Conservation (phyloP, 2,888 invertebrate genomes). For the Pristionchus fissidentatus region DNA sequence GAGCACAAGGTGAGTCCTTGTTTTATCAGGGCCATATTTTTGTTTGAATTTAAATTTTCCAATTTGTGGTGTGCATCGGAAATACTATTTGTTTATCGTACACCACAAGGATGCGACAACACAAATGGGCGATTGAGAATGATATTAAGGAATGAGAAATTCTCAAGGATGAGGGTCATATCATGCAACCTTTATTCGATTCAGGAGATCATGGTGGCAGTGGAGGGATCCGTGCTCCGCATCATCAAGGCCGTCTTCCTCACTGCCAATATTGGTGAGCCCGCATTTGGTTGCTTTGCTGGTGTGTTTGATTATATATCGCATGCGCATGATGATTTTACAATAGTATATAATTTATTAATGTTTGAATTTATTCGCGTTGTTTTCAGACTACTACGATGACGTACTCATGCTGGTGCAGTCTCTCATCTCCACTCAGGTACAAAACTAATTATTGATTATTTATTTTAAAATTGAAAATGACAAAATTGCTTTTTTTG, state of each 20-base stretch:
- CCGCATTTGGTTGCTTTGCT: neutral
- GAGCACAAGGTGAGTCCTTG: conserved; percentile 54
- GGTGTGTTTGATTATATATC: too few relatives aligned
- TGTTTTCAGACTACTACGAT: conserved; percentile 91
- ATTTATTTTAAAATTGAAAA: conserved; percentile 92
- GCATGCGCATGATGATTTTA: neutral
- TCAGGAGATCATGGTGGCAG: conserved; percentile 85
- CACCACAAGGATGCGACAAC: too few relatives aligned
- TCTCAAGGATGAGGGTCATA: neutral
- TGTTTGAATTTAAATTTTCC: too few relatives aligned
- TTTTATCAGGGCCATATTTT: too few relatives aligned
- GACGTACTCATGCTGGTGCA: conserved; percentile 93
- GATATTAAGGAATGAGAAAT: too few relatives aligned
- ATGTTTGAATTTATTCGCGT: neutral
- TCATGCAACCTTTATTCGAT: neutral
- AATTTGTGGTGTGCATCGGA: too few relatives aligned
- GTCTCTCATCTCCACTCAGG: conserved; percentile 88
- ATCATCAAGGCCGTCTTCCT: conserved; percentile 82
- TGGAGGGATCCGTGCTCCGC: conserved; percentile 92
- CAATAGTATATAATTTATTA: neutral
- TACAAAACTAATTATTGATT: conserved; percentile 82
- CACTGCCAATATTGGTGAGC: conserved; percentile 52
- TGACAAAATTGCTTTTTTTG: neutral
- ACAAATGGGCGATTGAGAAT: too few relatives aligned
- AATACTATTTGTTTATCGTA: too few relatives aligned